Base-by-base conservation (phyloP, 2,797 vertebrate genomes). In the Epinephelus awoara region DNA sequence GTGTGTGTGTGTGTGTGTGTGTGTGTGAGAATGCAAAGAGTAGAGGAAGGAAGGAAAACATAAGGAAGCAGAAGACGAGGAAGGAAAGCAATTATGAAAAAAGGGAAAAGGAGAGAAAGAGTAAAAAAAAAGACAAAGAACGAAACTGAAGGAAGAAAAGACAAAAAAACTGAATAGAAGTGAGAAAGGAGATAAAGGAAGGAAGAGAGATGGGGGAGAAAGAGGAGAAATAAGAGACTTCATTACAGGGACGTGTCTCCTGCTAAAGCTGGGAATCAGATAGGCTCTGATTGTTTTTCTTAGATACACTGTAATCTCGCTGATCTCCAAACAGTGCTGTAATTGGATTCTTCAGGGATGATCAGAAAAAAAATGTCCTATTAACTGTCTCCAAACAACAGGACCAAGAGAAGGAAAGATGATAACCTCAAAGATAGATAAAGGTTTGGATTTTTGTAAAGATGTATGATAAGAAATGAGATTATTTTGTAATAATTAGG, bases 231-330 rank as follows among this genome's bases (percentile, higher is more conserved):
- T 82, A 77, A 75, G 78, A 73, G 86, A 91, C 90, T 93, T 93
- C 91, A 91, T 93, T 95, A 93, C 85, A 82, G 83, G 78, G 77
- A 87, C 79, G 72, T 82, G 84, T 89, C 91, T 87, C 72, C 87
- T 50, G 82, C 87, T 92, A 86, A 93, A 93, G 86, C 91, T 68
- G 70, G 66, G 82, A 90, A 95, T 95, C 95, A 94, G 95, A 95
- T 94, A 95, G 92, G 89, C 91, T 82, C 85, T 95, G 94, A 95
- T 95, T 94, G 94, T 95, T 95, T 95, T 92, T 90, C 90, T 92
- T 89, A 93, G 94, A 95, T 94, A 94, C 91, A 86, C 88, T 89
- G 85, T 93, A 94, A 96, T 95, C 94, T 94, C 68, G 27, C 84
- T 85, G 92, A 95, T 95, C 94, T 94, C 91, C 85, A 91, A 89